phyloP scores from a whole-genome alignment of 2,113 vertebrate genomes.

The Gavia stellata region DNA sequence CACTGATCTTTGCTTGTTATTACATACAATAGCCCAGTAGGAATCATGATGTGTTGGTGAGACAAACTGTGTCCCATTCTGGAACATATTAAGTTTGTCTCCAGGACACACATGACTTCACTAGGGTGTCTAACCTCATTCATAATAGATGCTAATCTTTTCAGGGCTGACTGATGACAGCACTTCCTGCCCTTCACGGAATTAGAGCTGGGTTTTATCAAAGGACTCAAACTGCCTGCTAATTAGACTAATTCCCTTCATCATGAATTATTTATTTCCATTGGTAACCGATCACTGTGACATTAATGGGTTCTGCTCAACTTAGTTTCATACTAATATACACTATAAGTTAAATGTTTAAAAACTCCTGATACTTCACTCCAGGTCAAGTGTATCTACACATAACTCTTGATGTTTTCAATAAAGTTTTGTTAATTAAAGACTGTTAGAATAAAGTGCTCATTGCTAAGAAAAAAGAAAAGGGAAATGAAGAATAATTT shows the following conservation, averaged over 20 bases:
- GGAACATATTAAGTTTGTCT: conserved; percentile 98
- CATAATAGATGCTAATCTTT: conserved; percentile 98
- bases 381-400: conserved; percentile 67
- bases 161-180: conserved; percentile 97
- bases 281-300: conserved; percentile 95
- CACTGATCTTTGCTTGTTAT: conserved; percentile 80
- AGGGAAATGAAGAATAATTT: background rate
- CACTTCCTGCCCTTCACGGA: conserved; percentile 95
- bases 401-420: conserved; percentile 58
- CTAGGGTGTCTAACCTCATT: conserved; percentile 91
- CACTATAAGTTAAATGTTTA: conserved; percentile 79
- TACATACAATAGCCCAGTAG: conserved; percentile 87
- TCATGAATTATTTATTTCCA: conserved; percentile 99
- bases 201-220: conserved; percentile 96
- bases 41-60: conserved; percentile 79
- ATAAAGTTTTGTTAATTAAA: conserved; percentile 40
- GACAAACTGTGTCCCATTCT: conserved; percentile 88
- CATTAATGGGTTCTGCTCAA: conserved; percentile 92
- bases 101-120: conserved; percentile 94
- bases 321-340: conserved; percentile 88
- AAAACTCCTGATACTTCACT: conserved; percentile 74
- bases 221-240: conserved; percentile 98
- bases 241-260: conserved; percentile 97
- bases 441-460: background rate
- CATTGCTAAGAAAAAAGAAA: background rate